Percentiles rank a stretch among this genome's conserved stretches.
Evolutionary conservation across 2,113 vertebrate genomes (phyloP).

Genomic region (Cyanistes caeruleus): DNA sequence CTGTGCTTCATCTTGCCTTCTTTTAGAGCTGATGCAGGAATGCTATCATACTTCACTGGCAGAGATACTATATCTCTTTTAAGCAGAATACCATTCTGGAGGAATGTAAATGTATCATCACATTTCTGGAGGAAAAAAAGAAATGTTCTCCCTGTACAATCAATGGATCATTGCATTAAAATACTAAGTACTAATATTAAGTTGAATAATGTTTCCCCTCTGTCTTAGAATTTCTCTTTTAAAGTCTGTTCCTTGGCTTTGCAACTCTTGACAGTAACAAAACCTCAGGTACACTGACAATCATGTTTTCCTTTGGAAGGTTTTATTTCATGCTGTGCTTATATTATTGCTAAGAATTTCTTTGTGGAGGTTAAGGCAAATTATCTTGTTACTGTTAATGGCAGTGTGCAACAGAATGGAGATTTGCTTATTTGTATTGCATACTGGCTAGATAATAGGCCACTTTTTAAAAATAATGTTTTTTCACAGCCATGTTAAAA

Average conservation of each 20-base stretch:
- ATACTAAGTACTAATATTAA: background rate
- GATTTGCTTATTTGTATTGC: background rate
- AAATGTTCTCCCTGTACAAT: background rate
- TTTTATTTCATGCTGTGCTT: background rate
- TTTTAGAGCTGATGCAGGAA: background rate
- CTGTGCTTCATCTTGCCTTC: background rate
- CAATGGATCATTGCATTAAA: background rate
- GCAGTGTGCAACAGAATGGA: fast-evolving
- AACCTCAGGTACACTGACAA: background rate
- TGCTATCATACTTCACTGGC: background rate
- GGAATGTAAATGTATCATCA: background rate
- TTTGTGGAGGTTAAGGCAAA: background rate
- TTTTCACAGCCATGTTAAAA: background rate
- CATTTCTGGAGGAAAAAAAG: background rate
- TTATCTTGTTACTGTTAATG: background rate
- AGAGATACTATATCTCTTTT: background rate
- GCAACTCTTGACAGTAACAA: background rate
- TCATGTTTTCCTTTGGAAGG: background rate
- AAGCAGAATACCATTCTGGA: background rate
- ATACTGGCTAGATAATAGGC: background rate
- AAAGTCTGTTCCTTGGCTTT: background rate
- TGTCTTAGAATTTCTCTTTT: background rate
- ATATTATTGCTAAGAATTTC: background rate
- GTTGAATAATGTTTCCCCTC: background rate
- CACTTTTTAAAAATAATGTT: background rate